Percentiles rank a stretch among this genome's conserved stretches.
Evolutionary conservation across 92 coral and sea anemone genomes (phyloP).

Genomic region (Zoanthus solanderi): DNA sequence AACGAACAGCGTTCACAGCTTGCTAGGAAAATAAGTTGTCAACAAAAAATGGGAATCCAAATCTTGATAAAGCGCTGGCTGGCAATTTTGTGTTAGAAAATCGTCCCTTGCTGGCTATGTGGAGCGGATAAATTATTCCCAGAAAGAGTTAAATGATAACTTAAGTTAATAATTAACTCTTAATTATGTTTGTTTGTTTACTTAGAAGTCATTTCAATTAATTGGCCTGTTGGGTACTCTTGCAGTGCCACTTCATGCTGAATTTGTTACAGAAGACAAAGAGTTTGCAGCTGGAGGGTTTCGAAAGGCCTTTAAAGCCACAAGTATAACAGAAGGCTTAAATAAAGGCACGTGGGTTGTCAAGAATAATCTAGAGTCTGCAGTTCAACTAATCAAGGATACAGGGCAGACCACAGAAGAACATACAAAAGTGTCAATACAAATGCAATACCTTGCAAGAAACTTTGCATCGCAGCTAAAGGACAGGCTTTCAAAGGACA

Average conservation of each 20-base stretch:
- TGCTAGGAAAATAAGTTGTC: too few relatives aligned
- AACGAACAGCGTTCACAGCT: too few relatives aligned
- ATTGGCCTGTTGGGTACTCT: too few relatives aligned
- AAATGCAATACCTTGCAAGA: slow-evolving; percentile 35
- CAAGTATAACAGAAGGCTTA: slow-evolving; percentile 68
- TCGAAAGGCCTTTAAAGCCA: slow-evolving; percentile 71
- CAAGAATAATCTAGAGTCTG: slow-evolving; percentile 24
- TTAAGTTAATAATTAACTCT: too few relatives aligned
- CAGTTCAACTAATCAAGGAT: background rate
- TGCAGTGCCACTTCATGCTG: slow-evolving; percentile 58
- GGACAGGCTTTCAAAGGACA: slow-evolving; percentile 57
- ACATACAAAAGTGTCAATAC: slow-evolving; percentile 7
- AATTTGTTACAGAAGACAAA: slow-evolving; percentile 53
- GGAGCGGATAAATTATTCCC: too few relatives aligned
- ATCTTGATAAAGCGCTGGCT: too few relatives aligned
- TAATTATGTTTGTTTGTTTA: too few relatives aligned
- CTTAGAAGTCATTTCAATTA: too few relatives aligned
- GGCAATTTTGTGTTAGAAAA: too few relatives aligned
- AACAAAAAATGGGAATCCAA: too few relatives aligned
- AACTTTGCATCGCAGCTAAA: slow-evolving; percentile 50
- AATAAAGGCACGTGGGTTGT: slow-evolving; percentile 65
- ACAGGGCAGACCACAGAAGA: background rate
- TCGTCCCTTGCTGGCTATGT: too few relatives aligned
- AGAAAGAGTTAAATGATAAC: too few relatives aligned
- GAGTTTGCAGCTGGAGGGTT: slow-evolving; percentile 74